Evolutionary conservation across 2,113 vertebrate genomes (phyloP), one percentile per base, ranked within the genome.

Genomic region (Antechinus flavipes): DNA sequence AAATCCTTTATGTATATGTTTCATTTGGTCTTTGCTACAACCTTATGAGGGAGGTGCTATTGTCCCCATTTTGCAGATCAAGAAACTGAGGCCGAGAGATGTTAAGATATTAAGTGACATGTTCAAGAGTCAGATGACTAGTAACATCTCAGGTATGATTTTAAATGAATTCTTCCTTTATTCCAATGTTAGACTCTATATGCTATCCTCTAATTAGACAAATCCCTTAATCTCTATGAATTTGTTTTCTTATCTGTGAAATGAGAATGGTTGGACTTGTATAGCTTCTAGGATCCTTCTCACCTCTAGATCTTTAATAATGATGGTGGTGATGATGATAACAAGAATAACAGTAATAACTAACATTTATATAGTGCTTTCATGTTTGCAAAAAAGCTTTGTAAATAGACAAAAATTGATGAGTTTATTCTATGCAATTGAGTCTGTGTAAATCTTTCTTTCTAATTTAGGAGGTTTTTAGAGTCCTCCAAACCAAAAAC

Each of bases 401-500:
- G 6, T 9, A 42, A 42, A 42, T 93, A 92, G 0, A 1, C n/a
- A 90, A 54, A 94, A 93, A 25, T 42, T 91, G 55, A 90, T 97
- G 58, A 95, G 94, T 93, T 95, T 94, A 89, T 93, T 91, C 54
- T 12, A 8, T 27, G 0, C 55, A 89, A 24, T 50, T 53, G n/a
- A 96, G 46, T 54, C 46, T 56, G 9, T 68, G 6, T 76, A 53
- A 89, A 11, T 89, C 53, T 90, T 49, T 89, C 49, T 8, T 61
- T 76, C 50, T 23, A 90, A 19, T 93, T 95, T 42, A 84, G 19
- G 7, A 84, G 68, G 19, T 84, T 42, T 84, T 42, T 84, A n/a
- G 19, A 84, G 46, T 25, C 93, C 92, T 95, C 92, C 46, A 92
- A 95, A 96, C 54, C 91, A 92, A 90, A 54, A 94, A 9, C 19